Percentiles rank a stretch among this genome's conserved stretches.
Evolutionary conservation across 1,140 invertebrate genomes (phyloP).

Genomic region (Monomorium pharaonis): DNA sequence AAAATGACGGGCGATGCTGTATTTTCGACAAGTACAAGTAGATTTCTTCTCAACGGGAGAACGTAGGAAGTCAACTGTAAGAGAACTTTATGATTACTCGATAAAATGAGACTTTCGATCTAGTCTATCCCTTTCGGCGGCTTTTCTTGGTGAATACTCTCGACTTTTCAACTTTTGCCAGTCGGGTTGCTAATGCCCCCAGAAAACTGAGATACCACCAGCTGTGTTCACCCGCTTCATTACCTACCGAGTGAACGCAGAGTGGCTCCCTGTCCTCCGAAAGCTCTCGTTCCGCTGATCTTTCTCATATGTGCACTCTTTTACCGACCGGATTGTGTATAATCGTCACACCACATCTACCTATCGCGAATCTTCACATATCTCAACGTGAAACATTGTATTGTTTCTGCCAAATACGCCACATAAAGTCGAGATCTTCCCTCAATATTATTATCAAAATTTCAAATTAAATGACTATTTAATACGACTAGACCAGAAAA

Average conservation of each 20-base stretch:
- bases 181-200: constrained; percentile 77
- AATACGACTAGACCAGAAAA: background rate
- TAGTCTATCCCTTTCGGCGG: background rate
- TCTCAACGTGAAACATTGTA: background rate
- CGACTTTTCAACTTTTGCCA: constrained; percentile 6
- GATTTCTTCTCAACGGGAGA: background rate
- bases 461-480: no score
- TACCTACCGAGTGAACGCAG: constrained; percentile 94
- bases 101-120: background rate
- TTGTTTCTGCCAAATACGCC: constrained; percentile 1
- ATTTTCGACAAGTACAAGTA: background rate
- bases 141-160: background rate
- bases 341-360: constrained; percentile 3
- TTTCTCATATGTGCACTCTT: constrained; percentile 22
- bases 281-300: constrained; percentile 72
- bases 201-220: constrained; percentile 98
- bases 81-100: background rate
- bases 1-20: background rate
- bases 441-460: no score
- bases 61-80: background rate
- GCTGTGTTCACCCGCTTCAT: constrained; percentile 96
- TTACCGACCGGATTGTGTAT: constrained; percentile 65
- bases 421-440: background rate
- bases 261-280: constrained; percentile 93
- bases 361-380: background rate